Conservation (phyloP, 2,113 vertebrate species). For the Phaetusa simplex region DNA sequence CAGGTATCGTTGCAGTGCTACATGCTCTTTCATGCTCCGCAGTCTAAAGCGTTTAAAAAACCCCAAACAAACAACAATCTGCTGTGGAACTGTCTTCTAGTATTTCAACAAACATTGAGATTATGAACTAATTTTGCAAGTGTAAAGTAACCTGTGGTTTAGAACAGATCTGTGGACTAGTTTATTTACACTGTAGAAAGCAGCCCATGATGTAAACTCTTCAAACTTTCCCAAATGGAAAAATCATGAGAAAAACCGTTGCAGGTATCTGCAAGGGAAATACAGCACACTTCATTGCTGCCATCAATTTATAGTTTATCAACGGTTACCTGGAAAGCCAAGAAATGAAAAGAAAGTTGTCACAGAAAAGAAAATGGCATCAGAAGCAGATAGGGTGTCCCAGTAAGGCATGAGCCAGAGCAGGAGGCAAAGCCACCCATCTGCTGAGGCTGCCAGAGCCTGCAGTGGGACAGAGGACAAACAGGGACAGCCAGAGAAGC, state of each 20-base stretch:
- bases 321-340: background rate
- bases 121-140: background rate
- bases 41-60: background rate
- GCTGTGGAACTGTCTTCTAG: background rate
- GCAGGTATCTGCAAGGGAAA: background rate
- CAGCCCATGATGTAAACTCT: background rate
- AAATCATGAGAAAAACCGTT: background rate
- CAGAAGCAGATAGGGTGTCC: background rate
- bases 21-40: background rate
- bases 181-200: background rate
- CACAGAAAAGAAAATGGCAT: background rate
- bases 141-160: background rate
- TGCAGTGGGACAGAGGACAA: background rate
- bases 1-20: background rate
- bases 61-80: background rate
- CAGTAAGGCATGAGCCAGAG: fast-evolving
- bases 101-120: background rate
- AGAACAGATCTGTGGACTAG: background rate
- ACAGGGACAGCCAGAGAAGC: background rate
- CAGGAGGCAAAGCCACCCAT: background rate
- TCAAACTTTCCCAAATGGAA: background rate
- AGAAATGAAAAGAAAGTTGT: background rate
- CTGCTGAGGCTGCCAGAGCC: background rate
- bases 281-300: background rate
- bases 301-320: background rate